Evolutionary conservation across 92 coral and sea anemone genomes (phyloP), one percentile per base, ranked within the genome.

Genomic region (Porites rus): DNA sequence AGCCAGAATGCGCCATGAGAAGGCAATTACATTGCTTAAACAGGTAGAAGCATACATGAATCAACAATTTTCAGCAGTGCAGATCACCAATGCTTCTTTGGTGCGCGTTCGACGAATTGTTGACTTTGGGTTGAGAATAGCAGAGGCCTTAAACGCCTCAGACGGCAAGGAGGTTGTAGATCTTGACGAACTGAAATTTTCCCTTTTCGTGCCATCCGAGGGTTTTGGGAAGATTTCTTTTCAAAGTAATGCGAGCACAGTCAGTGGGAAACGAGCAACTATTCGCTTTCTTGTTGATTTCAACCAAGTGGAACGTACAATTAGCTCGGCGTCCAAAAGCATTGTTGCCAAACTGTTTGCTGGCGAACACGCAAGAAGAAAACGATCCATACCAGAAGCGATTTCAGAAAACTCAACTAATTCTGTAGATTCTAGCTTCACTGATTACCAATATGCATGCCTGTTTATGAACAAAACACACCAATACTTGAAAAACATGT

Each of bases 91-190:
- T 77, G 81, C 81, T 10, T 77, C 81, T 9, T 61, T 77, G 70
- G 24, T 61, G 10, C 81, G 63, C 60, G 69, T 77, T 11, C 81
- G 69, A 17, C 43, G 54, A 17, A 38, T 77, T n/a, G 81, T 77
- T 19, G 69, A 62, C 81, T 77, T 77, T 61, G 81, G 81, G 16
- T 60, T 77, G 81, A 62, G 46, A 60, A 77, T 77, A 61, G 69
- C 81, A 3, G 38, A 62, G 19, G 69, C 81, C 6, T n/a, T 77
- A 16, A 77, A 77, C 56, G 56, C 81, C 70, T 61, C 70, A n/a
- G 16, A 38, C 12, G 46, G 19, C 54, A 61, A 62, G 56, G 63
- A 62, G 19, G 20, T 51, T 31, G 81, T 61, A 11, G 81, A 25
- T 43, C 53, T 77, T 77, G 69, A 66, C 12, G 81, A 77, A 13